These are phyloP conservation scores for Euphydryas editha DNA, from an alignment of 2,888 invertebrate species.

Conservation along the genomic window DNA sequence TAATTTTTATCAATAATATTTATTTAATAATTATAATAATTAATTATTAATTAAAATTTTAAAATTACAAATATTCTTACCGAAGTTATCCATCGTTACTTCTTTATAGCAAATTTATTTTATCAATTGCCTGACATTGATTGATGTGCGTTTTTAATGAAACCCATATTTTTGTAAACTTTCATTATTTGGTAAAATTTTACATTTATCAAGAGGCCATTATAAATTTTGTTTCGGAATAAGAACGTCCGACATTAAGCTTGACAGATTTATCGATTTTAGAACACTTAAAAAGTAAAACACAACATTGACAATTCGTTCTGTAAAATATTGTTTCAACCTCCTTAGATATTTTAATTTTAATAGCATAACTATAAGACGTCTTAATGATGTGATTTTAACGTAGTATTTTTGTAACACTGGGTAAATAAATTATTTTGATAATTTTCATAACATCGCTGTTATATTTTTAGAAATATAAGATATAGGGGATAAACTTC, in stretches of 20 bases:
- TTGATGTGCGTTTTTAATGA: conserved; percentile 31
- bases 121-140: conserved; percentile 35
- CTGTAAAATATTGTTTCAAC: neutral
- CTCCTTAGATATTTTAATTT: neutral
- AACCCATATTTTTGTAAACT: conserved; percentile 30
- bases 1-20: too few relatives aligned
- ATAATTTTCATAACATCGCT: too few relatives aligned
- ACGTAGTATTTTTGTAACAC: too few relatives aligned
- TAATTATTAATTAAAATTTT: too few relatives aligned
- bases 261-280: conserved; percentile 25
- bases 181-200: neutral
- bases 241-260: neutral
- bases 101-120: conserved; percentile 23
- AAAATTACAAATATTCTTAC: conserved; percentile 22
- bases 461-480: too few relatives aligned
- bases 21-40: too few relatives aligned
- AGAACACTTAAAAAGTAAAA: neutral
- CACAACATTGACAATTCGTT: neutral
- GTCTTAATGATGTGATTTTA: too few relatives aligned
- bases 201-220: neutral
- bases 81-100: conserved; percentile 40
- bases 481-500: too few relatives aligned
- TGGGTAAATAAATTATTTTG: too few relatives aligned
- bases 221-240: neutral
- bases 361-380: too few relatives aligned